Evolutionary conservation across 1,140 invertebrate genomes (phyloP).

Genomic region (Akabosia matsudoensis): DNA sequence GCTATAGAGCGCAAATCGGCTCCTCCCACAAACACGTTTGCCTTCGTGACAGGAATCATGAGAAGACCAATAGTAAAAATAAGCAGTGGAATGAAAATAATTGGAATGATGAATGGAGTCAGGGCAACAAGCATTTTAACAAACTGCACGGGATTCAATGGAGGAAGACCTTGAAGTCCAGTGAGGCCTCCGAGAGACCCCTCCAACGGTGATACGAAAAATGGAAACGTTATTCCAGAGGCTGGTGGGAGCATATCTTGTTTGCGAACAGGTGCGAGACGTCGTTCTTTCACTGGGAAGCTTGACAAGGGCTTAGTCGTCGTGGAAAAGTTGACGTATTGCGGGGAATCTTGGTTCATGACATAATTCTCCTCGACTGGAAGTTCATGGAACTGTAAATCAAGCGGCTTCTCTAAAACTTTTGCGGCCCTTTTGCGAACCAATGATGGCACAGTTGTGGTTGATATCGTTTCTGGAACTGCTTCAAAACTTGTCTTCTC

Average conservation of each 20-base stretch:
- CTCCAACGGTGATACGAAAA: not conserved
- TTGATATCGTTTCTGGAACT: not conserved
- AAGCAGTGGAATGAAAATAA: slow-evolving; percentile 14
- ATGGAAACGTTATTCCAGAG: not conserved
- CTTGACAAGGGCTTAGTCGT: no score
- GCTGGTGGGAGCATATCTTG: not conserved
- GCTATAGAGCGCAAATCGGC: not conserved
- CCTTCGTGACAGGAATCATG: not conserved
- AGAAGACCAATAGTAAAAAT: slow-evolving; percentile 11
- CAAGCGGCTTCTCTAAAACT: not conserved
- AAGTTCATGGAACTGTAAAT: not conserved
- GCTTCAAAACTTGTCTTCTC: not conserved
- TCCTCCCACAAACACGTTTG: not conserved
- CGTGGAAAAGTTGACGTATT: not conserved
- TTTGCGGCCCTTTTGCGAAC: not conserved
- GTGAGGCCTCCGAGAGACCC: not conserved
- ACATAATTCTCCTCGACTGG: not conserved
- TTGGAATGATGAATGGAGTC: slow-evolving; percentile 8
- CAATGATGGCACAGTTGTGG: not conserved
- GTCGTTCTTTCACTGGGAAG: no score
- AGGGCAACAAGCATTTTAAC: slow-evolving; percentile 6
- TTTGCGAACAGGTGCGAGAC: not conserved
- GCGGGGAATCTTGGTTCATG: not conserved
- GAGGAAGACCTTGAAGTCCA: slow-evolving; percentile 1
- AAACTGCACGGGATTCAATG: not conserved